Evolutionary conservation across 2,888 invertebrate species (phyloP), one percentile per base, ranked within the genome.

Genomic region (Brachyptera putata): DNA sequence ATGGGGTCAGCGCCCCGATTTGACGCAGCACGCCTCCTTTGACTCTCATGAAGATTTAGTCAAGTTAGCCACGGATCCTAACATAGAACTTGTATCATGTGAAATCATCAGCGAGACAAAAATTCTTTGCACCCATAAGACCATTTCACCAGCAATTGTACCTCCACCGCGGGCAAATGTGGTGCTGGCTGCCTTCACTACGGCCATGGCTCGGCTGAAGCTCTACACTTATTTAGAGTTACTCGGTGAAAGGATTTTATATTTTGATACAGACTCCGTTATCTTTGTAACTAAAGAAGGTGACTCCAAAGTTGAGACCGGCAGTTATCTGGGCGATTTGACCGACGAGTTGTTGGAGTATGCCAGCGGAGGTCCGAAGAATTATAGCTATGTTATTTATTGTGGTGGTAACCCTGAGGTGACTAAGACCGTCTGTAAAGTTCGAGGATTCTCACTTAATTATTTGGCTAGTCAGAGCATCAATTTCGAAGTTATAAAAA

Each of bases 191-290:
- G 68, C 70, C 0, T 74, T 71, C 50, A 72, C 71, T 0, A 74
- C 73, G 1, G 61, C 69, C 4, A 66, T 69, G 36, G 71, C 73
- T 0, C 53, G 73, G 3, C 57, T 73, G 1, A 68, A 70, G 60
- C 62, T 75, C 1, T 72, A 71, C 58, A 53, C 57, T 2, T 69
- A 69, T 21, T 60, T 75, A 2, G 67, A 73, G 7, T 58, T 58
- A 18, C 61, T 75, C 4, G 67, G 63, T 4, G 56, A 65, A 26
- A 48, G 70, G 9, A 69, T 69, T 7, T 56, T 74, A 13, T 74
- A 75, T 63, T 71, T 64, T 48, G 73, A 75, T 53, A 75, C 74
- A 0, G 73, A 74, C 59, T 68, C 68, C 1, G 67, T 72, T 4
- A 69, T 74, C 60, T 66, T 11, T 46, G 26, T 18, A 5, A 49